These are phyloP conservation scores for Acyrthosiphon pisum DNA, from an alignment of 1,140 invertebrate species.

Conservation along the genomic window DNA sequence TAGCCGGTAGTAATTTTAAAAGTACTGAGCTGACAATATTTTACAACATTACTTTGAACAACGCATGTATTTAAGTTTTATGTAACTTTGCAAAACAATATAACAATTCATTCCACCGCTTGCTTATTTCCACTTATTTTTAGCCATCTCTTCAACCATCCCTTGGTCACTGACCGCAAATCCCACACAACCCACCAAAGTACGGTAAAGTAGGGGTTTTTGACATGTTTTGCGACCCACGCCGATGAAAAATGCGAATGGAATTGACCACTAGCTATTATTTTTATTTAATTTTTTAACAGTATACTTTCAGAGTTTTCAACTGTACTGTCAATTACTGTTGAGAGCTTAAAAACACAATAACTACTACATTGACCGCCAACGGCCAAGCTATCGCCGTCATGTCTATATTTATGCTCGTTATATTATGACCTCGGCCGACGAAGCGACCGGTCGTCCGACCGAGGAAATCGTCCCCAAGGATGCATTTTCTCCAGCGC, in stretches of 20 bases:
- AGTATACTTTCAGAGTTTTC: background rate
- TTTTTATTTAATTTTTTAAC: conserved; percentile 7
- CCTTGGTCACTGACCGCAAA: background rate
- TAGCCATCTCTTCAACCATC: background rate
- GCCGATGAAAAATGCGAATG: background rate
- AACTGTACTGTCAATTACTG: background rate
- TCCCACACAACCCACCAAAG: background rate
- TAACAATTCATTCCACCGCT: background rate
- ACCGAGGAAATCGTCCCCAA: conserved; percentile 28
- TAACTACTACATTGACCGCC: background rate
- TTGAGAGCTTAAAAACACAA: background rate
- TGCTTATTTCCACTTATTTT: background rate
- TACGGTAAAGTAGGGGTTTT: background rate
- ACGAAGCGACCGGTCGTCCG: background rate
- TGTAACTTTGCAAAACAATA: background rate
- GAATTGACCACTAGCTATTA: background rate
- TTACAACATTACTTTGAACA: background rate
- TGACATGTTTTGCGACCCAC: background rate
- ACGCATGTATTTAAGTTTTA: background rate
- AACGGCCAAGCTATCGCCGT: background rate
- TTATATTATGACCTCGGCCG: conserved; percentile 4
- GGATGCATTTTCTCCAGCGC: conserved; percentile 27
- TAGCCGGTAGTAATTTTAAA: background rate
- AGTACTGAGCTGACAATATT: background rate
- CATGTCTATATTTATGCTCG: conserved; percentile 15